These are phyloP conservation scores for Boleophthalmus pectinirostris DNA, from an alignment of 2,113 vertebrate species.

Conservation along the genomic window DNA sequence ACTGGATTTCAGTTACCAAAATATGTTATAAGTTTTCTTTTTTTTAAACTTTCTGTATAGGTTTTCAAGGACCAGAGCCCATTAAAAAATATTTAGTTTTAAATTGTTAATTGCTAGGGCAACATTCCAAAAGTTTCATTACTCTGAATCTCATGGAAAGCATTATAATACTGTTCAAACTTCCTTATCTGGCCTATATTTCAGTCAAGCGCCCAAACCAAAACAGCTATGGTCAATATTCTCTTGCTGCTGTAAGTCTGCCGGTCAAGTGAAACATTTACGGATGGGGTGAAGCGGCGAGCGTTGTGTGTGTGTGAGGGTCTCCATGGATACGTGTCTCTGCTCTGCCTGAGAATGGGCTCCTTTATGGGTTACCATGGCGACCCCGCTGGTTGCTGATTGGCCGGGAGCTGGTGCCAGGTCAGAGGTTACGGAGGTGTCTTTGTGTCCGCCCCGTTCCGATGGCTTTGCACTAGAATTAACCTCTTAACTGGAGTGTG, in stretches of 20 bases:
- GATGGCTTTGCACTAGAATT: constrained; percentile 26
- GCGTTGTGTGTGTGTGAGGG: constrained; percentile 47
- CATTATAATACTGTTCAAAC: background rate
- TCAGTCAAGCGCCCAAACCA: constrained; percentile 2
- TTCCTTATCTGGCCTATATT: background rate
- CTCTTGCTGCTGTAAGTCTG: constrained; percentile 12
- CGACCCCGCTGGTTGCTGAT: constrained; percentile 58
- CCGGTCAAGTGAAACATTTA: constrained; percentile 26
- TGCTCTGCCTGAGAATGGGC: constrained; percentile 73
- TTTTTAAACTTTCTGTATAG: no score
- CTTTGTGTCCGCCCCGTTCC: constrained; percentile 49
- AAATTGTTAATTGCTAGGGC: no score
- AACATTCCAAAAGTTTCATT: no score
- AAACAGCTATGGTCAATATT: background rate
- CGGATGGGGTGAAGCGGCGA: constrained; percentile 23
- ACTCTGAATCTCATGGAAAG: no score
- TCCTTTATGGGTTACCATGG: constrained; percentile 70
- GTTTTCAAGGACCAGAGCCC: no score
- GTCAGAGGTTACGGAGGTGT: constrained; percentile 72
- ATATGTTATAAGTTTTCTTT: no score
- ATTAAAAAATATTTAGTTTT: no score
- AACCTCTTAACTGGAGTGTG: background rate
- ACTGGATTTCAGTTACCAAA: no score
- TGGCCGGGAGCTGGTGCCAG: constrained; percentile 61
- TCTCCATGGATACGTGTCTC: constrained; percentile 73